These are phyloP conservation scores for Miltochrista miniata DNA, from an alignment of 2,888 invertebrate genomes.

Conservation along the genomic window DNA sequence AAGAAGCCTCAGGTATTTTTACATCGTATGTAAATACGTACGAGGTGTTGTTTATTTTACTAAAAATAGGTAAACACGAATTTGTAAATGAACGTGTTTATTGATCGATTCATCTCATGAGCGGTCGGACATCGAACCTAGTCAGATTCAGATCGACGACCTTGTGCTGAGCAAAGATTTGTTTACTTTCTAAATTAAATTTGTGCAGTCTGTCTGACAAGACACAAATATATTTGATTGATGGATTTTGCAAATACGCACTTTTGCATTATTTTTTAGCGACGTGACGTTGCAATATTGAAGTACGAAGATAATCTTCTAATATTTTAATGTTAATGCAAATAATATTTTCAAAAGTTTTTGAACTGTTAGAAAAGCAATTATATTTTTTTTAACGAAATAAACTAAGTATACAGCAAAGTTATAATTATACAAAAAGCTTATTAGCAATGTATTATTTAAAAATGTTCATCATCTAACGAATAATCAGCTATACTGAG, in stretches of 20 bases:
- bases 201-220: not conserved
- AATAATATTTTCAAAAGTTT: no score
- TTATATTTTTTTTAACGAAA: no score
- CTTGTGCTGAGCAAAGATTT: slow-evolving; percentile 47
- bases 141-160: slow-evolving; percentile 75
- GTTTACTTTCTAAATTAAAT: slow-evolving; percentile 2
- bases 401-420: no score
- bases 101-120: slow-evolving; percentile 22
- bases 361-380: no score
- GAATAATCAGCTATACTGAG: slow-evolving; percentile 19
- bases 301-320: no score
- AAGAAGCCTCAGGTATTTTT: slow-evolving; percentile 17
- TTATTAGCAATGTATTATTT: not conserved
- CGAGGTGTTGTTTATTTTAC: slow-evolving; percentile 30
- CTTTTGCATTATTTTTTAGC: no score
- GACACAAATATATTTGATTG: no score
- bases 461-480: slow-evolving; percentile 4
- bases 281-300: no score
- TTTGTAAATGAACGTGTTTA: slow-evolving; percentile 28
- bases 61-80: slow-evolving; percentile 18
- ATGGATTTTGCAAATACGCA: no score
- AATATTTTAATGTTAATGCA: no score
- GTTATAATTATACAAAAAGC: no score
- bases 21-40: not conserved
- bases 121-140: slow-evolving; percentile 74